A percentile compares a stretch with the other conserved stretches of the same genome.
These are phyloP conservation scores for Discoglossus pictus DNA, from an alignment of 2,797 vertebrate genomes.

Conservation along the genomic window DNA sequence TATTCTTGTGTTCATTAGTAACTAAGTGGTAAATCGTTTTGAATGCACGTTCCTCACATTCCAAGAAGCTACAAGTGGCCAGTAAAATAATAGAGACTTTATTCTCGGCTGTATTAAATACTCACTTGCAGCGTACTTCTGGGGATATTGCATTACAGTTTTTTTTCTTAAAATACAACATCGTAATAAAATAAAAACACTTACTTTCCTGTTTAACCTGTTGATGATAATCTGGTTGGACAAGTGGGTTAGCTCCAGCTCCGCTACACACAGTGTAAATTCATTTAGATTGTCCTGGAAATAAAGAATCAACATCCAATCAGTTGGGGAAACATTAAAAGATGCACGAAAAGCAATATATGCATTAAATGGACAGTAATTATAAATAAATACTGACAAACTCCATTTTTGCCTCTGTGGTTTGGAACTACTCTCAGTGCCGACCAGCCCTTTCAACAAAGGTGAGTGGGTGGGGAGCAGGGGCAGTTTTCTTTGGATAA, in stretches of 20 bases:
- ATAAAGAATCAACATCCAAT: constrained; percentile 42
- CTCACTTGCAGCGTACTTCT: not conserved
- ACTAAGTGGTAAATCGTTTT: not conserved
- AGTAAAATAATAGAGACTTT: not conserved
- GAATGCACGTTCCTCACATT: too few species aligned
- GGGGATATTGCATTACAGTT: not conserved
- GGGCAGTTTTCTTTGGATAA: too few species aligned
- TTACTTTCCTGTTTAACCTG: constrained; percentile 87
- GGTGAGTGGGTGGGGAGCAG: too few species aligned
- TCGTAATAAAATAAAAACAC: too few species aligned
- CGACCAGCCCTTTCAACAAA: too few species aligned
- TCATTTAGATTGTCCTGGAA: constrained; percentile 81
- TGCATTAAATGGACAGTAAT: too few species aligned
- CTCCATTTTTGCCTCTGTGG: too few species aligned
- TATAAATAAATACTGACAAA: too few species aligned
- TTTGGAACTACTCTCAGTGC: too few species aligned
- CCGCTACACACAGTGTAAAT: constrained; percentile 83
- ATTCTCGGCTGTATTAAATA: not conserved
- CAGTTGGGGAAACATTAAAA: too few species aligned
- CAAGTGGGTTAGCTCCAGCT: constrained; percentile 84
- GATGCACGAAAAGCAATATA: too few species aligned
- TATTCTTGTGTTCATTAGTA: constrained; percentile 6
- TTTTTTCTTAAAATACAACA: too few species aligned
- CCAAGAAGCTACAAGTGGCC: not conserved
- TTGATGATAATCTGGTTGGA: constrained; percentile 83